Conservation (phyloP, 2,888 invertebrate species). For the Pristionchus fissidentatus region DNA sequence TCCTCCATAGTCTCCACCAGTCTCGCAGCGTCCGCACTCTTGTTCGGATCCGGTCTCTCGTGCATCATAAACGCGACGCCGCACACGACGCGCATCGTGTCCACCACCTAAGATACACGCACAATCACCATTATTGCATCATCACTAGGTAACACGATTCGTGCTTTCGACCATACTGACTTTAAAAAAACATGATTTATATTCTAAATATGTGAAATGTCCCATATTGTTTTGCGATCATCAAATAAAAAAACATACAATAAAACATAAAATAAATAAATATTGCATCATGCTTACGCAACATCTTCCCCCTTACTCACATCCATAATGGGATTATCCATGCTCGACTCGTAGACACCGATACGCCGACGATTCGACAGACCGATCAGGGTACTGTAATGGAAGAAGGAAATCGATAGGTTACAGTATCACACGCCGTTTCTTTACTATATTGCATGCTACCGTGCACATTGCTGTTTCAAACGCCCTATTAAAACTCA, state of each 20-base stretch:
- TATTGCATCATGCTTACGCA: too few species aligned
- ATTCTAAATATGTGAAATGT: not conserved
- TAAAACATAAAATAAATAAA: too few species aligned
- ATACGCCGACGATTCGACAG: slow-evolving; percentile 14
- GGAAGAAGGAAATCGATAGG: not conserved
- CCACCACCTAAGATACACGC: too few species aligned
- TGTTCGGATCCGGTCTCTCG: not conserved
- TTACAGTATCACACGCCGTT: not conserved
- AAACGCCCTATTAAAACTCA: not conserved
- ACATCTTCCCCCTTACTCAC: not conserved
- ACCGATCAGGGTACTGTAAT: not conserved
- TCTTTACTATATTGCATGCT: too few species aligned
- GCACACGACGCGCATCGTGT: slow-evolving; percentile 2
- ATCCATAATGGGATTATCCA: slow-evolving; percentile 11
- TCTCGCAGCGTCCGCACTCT: not conserved
- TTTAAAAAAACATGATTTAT: too few species aligned
- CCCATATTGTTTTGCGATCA: not conserved
- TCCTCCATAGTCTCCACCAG: slow-evolving; percentile 5
- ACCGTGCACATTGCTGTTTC: not conserved
- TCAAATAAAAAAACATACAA: not conserved
- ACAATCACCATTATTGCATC: too few species aligned
- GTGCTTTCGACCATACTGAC: too few species aligned
- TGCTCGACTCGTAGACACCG: not conserved
- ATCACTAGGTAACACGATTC: too few species aligned
- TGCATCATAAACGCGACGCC: not conserved